Evolutionary conservation across 2,797 vertebrate genomes (phyloP).

Genomic region (Sebastes nivosus): DNA sequence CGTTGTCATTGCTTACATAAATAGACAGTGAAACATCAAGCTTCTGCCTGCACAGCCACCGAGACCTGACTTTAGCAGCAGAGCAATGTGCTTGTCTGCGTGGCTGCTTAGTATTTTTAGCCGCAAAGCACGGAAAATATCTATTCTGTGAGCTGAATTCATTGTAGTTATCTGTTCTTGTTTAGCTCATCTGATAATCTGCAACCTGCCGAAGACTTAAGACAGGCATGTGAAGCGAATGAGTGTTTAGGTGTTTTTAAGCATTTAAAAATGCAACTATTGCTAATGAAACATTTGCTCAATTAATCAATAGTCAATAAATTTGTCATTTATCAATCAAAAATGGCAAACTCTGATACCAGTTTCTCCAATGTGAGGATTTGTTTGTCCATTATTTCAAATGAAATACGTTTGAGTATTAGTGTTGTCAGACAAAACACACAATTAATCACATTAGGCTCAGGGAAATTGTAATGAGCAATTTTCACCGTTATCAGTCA

Average conservation of each 20-base stretch:
- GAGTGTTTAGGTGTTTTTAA: background rate
- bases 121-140: background rate
- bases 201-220: background rate
- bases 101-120: slow-evolving; percentile 14
- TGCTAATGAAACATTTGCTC: background rate
- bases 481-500: background rate
- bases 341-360: background rate
- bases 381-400: background rate
- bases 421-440: background rate
- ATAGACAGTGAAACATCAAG: slow-evolving; percentile 15
- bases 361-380: background rate
- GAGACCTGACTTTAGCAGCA: slow-evolving; percentile 19
- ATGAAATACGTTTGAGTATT: background rate
- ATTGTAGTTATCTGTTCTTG: background rate
- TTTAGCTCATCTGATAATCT: background rate
- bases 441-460: background rate
- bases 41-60: background rate
- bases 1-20: slow-evolving; percentile 17
- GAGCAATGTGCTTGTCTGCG: background rate
- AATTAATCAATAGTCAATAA: background rate
- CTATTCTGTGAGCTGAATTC: background rate
- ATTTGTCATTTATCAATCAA: background rate
- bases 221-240: background rate
- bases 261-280: background rate
- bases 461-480: background rate